Conservation (phyloP, 2,888 invertebrate species). For the Cheilosia pagana region DNA sequence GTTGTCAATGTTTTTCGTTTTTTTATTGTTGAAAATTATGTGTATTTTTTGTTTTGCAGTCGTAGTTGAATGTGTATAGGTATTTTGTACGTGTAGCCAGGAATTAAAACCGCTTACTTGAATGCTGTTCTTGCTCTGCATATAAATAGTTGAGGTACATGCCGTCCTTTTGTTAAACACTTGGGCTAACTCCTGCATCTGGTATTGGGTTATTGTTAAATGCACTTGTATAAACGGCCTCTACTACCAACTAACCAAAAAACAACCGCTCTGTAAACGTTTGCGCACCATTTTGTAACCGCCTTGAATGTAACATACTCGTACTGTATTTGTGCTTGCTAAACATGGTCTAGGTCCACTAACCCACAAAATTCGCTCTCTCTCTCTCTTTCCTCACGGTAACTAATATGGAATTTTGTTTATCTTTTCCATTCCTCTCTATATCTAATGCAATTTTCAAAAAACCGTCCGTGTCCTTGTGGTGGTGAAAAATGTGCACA, state of each 20-base stretch:
- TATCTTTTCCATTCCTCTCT: slow-evolving; percentile 69
- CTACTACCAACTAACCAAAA: slow-evolving; percentile 4
- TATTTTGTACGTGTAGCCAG: slow-evolving; percentile 26
- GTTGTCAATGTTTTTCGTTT: slow-evolving; percentile 3
- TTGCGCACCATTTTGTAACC: slow-evolving; percentile 37
- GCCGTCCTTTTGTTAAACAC: slow-evolving; percentile 18
- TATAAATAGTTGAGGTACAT: slow-evolving; percentile 12
- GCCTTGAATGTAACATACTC: slow-evolving; percentile 44
- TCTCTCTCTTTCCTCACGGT: slow-evolving; percentile 53
- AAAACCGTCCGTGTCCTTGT: slow-evolving; percentile 24
- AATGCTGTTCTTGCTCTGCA: slow-evolving; percentile 47
- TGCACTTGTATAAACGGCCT: slow-evolving; percentile 23
- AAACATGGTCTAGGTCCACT: slow-evolving; percentile 63
- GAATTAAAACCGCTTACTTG: slow-evolving; percentile 30
- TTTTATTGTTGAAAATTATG: neutral
- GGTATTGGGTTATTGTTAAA: slow-evolving; percentile 22
- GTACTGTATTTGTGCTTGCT: slow-evolving; percentile 59
- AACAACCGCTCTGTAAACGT: slow-evolving; percentile 21
- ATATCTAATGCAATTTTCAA: slow-evolving; percentile 27
- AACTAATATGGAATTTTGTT: slow-evolving; percentile 74
- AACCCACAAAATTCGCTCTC: slow-evolving; percentile 54
- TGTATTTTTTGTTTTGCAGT: slow-evolving; percentile 33
- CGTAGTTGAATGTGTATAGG: slow-evolving; percentile 48
- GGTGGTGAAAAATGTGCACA: slow-evolving; percentile 62
- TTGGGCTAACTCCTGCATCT: slow-evolving; percentile 9